Base-by-base conservation (phyloP, 2,797 vertebrate genomes). In the Oryzias dopingdopingensis region DNA sequence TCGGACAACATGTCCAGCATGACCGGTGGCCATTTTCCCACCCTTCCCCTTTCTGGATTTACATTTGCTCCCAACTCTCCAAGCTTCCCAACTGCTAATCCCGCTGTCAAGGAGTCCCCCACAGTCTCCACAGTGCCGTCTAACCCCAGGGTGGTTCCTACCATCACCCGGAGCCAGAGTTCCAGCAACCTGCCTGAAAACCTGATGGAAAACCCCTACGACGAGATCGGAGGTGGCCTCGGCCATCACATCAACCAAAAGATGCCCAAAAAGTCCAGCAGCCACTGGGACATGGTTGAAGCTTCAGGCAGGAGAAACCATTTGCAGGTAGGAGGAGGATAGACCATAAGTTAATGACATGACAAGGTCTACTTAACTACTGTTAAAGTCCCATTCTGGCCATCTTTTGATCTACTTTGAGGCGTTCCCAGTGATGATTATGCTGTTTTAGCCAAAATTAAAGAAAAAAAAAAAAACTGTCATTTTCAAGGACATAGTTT, bases 161-260 rank as follows among this genome's bases (percentile, higher is more conserved):
- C 78, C 16, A 91, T 93, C 55, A 86, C 79, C 5, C 90, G 90
- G 63, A 94, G 93, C 60, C 80, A 86, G 79, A 96, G 93, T 80
- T 91, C 91, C 45, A 89, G 80, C 73, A 90, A 85, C 80, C 80
- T 97, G 70, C 86, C 88, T 17, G 86, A 90, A 62, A 92, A 88
- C 74, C 58, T 94, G 66, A 79, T 63, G 13, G 86, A 91, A 70
- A 92, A 91, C 81, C 90, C 83, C 0, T 92, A 92, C 3, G 89
- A 90, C 13, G 88, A 87, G 56, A 82, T 77, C 59, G 81, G 74
- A 23, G 71, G 80, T 0, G 53, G 81, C 59, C 52, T 86, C 47
- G 62, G 75, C 45, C 59, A 45, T 10, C 52, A 46, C 2, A 52
- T 56, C 37, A 80, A 56, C 64, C 58, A 72, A 53, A 81, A 43